Evolutionary conservation across 2,113 vertebrate genomes (phyloP).

Genomic region (Hippocampus barbouri): DNA sequence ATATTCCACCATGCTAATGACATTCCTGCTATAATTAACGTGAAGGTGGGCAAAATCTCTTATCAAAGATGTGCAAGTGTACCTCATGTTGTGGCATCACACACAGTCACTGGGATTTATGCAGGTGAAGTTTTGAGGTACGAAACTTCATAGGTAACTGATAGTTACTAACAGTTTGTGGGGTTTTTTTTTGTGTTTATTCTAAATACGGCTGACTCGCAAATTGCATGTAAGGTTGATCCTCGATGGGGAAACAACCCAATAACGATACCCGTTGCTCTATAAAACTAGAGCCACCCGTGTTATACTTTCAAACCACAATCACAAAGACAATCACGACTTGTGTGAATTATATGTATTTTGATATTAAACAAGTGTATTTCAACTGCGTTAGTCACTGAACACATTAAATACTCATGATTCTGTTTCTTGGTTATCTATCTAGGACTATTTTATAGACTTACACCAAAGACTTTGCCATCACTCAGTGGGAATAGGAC

Average conservation of each 20-base stretch:
- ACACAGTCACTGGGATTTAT: neutral
- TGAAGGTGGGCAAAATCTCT: neutral
- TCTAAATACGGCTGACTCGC: neutral
- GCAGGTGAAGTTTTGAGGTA: no score
- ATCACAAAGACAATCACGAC: conserved; percentile 13
- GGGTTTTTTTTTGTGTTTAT: neutral
- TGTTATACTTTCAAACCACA: conserved; percentile 20
- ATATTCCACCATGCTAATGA: no score
- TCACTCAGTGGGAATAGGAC: conserved; percentile 39
- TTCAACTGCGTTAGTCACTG: conserved; percentile 34
- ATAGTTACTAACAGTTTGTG: no score
- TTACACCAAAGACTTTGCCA: conserved; percentile 18
- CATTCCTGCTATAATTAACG: no score
- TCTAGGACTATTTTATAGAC: conserved; percentile 17
- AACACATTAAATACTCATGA: conserved; percentile 26
- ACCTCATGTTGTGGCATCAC: neutral
- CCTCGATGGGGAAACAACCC: neutral
- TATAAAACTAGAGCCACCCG: conserved; percentile 67
- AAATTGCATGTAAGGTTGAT: neutral
- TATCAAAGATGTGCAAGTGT: neutral
- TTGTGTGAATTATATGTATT: conserved; percentile 12
- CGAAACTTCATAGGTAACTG: no score
- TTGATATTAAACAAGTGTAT: conserved; percentile 24
- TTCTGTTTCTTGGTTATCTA: conserved; percentile 15
- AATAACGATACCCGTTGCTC: conserved; percentile 23